A percentile compares a stretch with the other conserved stretches of the same genome.
These are phyloP conservation scores for Dexiosoma caninum DNA, from an alignment of 2,888 invertebrate genomes.

Conservation along the genomic window DNA sequence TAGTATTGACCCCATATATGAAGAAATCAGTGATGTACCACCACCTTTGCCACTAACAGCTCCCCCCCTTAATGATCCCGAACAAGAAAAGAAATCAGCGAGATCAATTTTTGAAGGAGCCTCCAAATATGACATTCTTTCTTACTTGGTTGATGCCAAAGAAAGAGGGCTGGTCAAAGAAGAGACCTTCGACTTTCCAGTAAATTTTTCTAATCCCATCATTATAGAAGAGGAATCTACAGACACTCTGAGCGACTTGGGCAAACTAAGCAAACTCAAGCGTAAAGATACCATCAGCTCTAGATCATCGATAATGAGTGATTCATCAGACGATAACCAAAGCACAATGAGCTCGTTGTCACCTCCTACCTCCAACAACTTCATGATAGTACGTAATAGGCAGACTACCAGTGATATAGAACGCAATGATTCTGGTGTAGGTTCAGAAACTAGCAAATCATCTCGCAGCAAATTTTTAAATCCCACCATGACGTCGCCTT, in stretches of 20 bases:
- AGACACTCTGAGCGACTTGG: constrained; percentile 80
- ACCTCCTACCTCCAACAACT: constrained; percentile 67
- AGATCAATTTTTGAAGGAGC: constrained; percentile 87
- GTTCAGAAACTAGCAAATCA: constrained; percentile 93
- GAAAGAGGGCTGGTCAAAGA: constrained; percentile 85
- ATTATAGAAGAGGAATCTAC: constrained; percentile 81
- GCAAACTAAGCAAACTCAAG: constrained; percentile 78
- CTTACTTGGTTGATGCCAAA: constrained; percentile 92
- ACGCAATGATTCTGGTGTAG: constrained; percentile 94
- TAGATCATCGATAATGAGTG: constrained; percentile 88
- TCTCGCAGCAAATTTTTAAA: constrained; percentile 86
- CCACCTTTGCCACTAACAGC: constrained; percentile 88
- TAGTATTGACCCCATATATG: constrained; percentile 85
- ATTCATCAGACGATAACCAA: constrained; percentile 88
- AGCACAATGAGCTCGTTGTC: constrained; percentile 81
- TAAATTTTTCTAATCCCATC: constrained; percentile 79
- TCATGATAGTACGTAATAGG: constrained; percentile 74
- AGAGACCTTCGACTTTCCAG: constrained; percentile 84
- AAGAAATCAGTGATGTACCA: constrained; percentile 86
- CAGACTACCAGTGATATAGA: constrained; percentile 85
- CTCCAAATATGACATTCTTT: constrained; percentile 92
- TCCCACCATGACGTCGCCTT: constrained; percentile 74
- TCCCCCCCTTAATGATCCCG: constrained; percentile 85
- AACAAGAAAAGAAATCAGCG: constrained; percentile 84
- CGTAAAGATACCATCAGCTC: constrained; percentile 78